phyloP scores from a whole-genome alignment of 2,888 invertebrate genomes.

The Noctua janthina region DNA sequence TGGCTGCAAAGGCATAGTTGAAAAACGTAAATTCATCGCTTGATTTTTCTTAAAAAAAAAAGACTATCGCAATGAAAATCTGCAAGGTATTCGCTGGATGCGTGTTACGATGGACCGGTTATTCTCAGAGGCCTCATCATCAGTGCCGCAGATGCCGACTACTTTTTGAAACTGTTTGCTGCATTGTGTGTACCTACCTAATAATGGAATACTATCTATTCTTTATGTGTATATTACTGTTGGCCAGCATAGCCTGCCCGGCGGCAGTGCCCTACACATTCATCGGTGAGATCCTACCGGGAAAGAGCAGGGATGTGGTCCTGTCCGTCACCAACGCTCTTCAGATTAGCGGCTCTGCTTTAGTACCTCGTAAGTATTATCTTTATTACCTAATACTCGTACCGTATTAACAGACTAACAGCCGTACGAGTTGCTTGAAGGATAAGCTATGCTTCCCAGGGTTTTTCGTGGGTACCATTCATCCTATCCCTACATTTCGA shows the following conservation, averaged over 20 bases:
- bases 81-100: background rate
- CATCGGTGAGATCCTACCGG: conserved; percentile 86
- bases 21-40: background rate
- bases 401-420: background rate
- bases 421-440: background rate
- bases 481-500: background rate
- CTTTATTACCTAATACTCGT: background rate
- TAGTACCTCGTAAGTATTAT: conserved; percentile 83
- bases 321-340: conserved; percentile 84
- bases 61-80: background rate
- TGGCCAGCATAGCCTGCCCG: conserved; percentile 85
- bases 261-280: conserved; percentile 85
- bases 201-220: background rate
- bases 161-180: background rate
- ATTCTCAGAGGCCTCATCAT: background rate
- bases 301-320: conserved; percentile 81
- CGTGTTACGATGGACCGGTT: background rate
- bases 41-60: background rate
- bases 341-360: conserved; percentile 82
- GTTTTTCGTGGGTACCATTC: background rate
- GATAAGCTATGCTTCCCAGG: background rate
- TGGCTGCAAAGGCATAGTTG: background rate
- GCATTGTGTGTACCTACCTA: background rate
- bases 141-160: background rate
- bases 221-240: conserved; percentile 41